Evolutionary conservation across 1,140 invertebrate species (phyloP).

Genomic region (Bradynema listronoti): DNA sequence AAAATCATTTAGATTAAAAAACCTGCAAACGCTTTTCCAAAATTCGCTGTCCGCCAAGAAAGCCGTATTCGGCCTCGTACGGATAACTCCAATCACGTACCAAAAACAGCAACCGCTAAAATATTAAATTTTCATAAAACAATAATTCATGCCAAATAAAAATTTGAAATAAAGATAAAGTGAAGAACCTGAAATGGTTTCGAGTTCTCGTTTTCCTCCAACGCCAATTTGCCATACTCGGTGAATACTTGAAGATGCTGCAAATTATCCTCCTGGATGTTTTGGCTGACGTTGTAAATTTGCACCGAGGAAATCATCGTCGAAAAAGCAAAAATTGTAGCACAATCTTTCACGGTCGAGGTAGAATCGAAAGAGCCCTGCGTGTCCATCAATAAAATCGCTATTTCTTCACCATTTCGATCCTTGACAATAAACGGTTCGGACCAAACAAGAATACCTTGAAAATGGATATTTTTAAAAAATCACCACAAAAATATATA

Average conservation of each 20-base stretch:
- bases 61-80: slow-evolving; percentile 87
- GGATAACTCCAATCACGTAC: slow-evolving; percentile 97
- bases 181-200: slow-evolving; percentile 73
- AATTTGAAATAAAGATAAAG: slow-evolving; percentile 4
- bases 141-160: too few relatives aligned
- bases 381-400: slow-evolving; percentile 80
- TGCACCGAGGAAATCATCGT: slow-evolving; percentile 64
- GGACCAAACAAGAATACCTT: slow-evolving; percentile 63
- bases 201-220: slow-evolving; percentile 76
- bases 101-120: slow-evolving; percentile 80
- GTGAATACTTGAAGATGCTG: slow-evolving; percentile 73
- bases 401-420: slow-evolving; percentile 63
- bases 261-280: slow-evolving; percentile 64
- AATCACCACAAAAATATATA: too few relatives aligned
- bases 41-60: slow-evolving; percentile 76
- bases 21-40: slow-evolving; percentile 77
- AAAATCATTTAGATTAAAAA: too few relatives aligned
- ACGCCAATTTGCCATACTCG: slow-evolving; percentile 85
- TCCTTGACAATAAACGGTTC: slow-evolving; percentile 61
- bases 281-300: slow-evolving; percentile 64
- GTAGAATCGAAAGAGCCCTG: slow-evolving; percentile 95
- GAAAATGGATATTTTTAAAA: too few relatives aligned
- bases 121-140: too few relatives aligned
- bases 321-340: slow-evolving; percentile 71
- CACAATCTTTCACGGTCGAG: slow-evolving; percentile 88